Base-by-base conservation (phyloP, 1,140 invertebrate species). In the Drosophila chauvacae region DNA sequence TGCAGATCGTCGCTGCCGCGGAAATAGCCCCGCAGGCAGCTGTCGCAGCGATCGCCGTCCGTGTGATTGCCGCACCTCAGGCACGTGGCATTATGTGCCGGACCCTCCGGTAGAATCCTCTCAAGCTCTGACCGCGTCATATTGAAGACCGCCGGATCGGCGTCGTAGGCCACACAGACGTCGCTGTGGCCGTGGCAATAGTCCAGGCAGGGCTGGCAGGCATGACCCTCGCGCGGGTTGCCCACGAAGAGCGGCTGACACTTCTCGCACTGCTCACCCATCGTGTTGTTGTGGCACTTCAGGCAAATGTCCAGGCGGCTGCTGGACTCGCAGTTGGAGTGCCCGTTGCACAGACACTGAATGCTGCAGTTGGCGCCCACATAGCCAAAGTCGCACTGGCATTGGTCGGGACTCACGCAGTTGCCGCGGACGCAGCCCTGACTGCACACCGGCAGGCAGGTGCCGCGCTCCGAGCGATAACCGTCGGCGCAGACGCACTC, bases 321-420 rank as follows among this genome's bases (percentile, higher is more conserved):
- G 6, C 96, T 96, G 14, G 97, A 97, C 74, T 95, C 95, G 93
- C 98, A 99, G 84, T 98, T 95, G 60, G 97, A 96, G 93, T 99
- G 98, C 0, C 97, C 97, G 92, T 99, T 98, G 92, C 98, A 99
- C 87, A 97, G 95, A 91, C 98, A 99, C 91, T 97, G 96, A 48
- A 97, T 97, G 58, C 96, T 97, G 92, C 98, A 99, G 93, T 98
- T 98, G 61, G 95, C 95, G 51, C 98, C 98, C 26, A 99, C 97
- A 92, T 97, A 99, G 48, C 98, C 98, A 93, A 99, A 99, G 93
- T 98, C 95, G 93, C 98, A 99, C 44, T 95, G 93, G 90, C 98
- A 99, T 14, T 95, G 94, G 88, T 98, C 95, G 30, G 98, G 98
- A 80, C 96, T 94, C 5, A 97, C 93, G 91, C 98, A 99, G 2